A percentile compares a stretch with the other conserved stretches of the same genome.
Conservation (phyloP, 2,888 invertebrate species). For the Agrochola circellaris region DNA sequence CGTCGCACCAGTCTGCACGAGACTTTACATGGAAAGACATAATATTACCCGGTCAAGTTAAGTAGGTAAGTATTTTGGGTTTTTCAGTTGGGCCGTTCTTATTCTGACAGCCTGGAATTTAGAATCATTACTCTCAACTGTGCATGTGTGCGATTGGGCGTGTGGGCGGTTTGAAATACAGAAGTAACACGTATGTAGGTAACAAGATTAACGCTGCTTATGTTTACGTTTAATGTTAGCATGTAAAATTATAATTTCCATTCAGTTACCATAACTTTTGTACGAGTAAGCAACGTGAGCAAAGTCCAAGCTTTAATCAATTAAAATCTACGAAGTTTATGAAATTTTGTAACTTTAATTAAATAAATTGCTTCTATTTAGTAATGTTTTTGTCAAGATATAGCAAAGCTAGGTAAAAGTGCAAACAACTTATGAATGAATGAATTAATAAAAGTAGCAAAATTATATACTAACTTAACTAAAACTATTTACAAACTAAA, state of each 20-base stretch:
- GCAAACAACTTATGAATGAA: too few species aligned
- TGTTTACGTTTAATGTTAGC: background rate
- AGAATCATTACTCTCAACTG: background rate
- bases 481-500: too few species aligned
- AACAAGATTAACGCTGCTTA: too few species aligned
- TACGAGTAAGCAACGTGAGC: constrained; percentile 16
- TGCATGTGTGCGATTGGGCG: background rate
- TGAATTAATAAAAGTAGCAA: too few species aligned
- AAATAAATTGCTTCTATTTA: constrained; percentile 20
- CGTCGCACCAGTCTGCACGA: too few species aligned
- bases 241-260: constrained; percentile 20
- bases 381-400: background rate
- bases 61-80: background rate
- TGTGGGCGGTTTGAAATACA: too few species aligned
- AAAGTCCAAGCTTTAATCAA: constrained; percentile 32
- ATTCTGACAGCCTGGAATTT: background rate
- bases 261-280: constrained; percentile 23
- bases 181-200: too few species aligned
- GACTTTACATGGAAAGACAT: background rate
- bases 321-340: constrained; percentile 43
- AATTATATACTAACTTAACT: too few species aligned
- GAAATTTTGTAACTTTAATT: constrained; percentile 37
- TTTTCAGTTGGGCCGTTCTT: background rate
- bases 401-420: background rate
- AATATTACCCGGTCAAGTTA: background rate